phyloP scores from a whole-genome alignment of 2,797 vertebrate genomes.

The Pteronotus mesoamericanus region DNA sequence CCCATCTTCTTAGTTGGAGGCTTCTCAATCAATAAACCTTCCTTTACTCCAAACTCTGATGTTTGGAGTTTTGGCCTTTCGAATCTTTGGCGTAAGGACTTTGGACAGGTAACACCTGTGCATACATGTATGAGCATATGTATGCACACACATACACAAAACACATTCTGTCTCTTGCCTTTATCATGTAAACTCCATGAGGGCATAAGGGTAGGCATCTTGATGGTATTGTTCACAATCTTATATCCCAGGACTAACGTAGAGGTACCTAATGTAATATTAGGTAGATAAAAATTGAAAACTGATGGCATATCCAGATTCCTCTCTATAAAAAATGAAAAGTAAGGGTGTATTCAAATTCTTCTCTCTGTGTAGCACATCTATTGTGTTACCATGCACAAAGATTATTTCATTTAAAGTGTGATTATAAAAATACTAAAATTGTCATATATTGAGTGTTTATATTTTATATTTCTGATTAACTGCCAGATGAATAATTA shows the following conservation, averaged over 20 bases:
- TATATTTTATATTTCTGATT: slow-evolving; percentile 3
- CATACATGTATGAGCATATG: neutral
- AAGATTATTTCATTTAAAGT: neutral
- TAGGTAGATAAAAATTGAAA: neutral
- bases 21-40: neutral
- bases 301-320: neutral
- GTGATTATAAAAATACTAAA: neutral
- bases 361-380: neutral
- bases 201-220: neutral
- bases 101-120: neutral
- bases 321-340: neutral
- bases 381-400: neutral
- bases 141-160: neutral
- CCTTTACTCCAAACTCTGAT: neutral
- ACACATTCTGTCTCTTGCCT: neutral
- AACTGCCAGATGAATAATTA: neutral
- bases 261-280: neutral
- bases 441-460: neutral
- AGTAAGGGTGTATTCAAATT: neutral
- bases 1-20: neutral
- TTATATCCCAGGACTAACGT: neutral
- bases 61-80: neutral
- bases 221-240: neutral
- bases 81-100: neutral
- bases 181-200: neutral